phyloP scores from a whole-genome alignment of 2,888 invertebrate genomes.

The Pristionchus japonicus region DNA sequence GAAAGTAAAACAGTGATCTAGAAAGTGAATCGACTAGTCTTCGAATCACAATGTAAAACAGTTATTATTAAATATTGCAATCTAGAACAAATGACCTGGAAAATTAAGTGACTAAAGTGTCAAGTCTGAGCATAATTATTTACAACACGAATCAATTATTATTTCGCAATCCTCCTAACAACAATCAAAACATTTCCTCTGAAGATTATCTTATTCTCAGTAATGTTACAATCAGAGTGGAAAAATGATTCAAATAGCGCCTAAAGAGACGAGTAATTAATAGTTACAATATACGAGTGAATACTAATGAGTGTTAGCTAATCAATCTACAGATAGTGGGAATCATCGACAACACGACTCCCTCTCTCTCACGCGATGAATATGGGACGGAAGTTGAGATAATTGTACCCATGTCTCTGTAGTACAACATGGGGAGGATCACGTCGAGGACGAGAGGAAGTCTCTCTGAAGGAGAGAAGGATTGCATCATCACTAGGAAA shows the following conservation, averaged over 20 bases:
- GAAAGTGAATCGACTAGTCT: slow-evolving; percentile 2
- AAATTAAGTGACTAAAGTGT: neutral
- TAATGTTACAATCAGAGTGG: neutral
- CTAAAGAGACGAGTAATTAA: neutral
- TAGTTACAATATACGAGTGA: neutral
- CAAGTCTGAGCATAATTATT: neutral
- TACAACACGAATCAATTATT: slow-evolving; percentile 20
- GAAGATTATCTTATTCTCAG: neutral
- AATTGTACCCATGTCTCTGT: slow-evolving; percentile 45
- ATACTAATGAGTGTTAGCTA: neutral
- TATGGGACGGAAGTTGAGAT: slow-evolving; percentile 44
- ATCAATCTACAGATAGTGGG: neutral
- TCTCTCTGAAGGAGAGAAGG: neutral
- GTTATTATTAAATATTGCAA: slow-evolving; percentile 32
- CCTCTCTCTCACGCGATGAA: neutral
- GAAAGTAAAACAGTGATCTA: slow-evolving; percentile 8
- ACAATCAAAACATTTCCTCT: neutral
- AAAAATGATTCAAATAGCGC: neutral
- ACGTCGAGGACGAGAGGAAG: neutral
- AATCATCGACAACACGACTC: too few species aligned
- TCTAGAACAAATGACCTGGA: slow-evolving; percentile 11
- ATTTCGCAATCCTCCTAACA: neutral
- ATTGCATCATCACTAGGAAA: too few species aligned
- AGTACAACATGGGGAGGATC: slow-evolving; percentile 40
- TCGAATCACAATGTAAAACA: neutral